Conservation (phyloP, 2,113 vertebrate genomes). For the Sebastes schlegelii region DNA sequence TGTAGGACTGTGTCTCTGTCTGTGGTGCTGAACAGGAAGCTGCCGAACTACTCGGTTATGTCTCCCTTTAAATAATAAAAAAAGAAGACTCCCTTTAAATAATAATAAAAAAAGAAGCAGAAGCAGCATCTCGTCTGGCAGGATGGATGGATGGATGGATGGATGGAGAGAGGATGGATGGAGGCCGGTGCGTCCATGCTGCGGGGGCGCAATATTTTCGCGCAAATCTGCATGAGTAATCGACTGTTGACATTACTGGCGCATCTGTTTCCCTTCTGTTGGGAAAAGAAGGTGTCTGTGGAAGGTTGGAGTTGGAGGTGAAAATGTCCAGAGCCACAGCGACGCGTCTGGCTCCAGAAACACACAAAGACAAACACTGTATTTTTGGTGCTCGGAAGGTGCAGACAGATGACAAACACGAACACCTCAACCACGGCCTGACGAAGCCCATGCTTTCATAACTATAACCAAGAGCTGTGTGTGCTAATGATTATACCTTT, state of each 20-base stretch:
- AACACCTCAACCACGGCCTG: conserved; percentile 62
- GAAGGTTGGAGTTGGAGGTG: conserved; percentile 48
- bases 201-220: conserved; percentile 62
- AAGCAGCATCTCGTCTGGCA: conserved; percentile 27
- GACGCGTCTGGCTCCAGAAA: conserved; percentile 41
- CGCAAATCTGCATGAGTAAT: conserved; percentile 74
- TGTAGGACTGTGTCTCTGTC: conserved; percentile 61
- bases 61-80: background rate
- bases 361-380: conserved; percentile 53
- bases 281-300: conserved; percentile 12
- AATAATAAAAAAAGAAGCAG: no score
- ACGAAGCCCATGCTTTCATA: conserved; percentile 62
- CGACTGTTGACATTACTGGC: conserved; percentile 73
- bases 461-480: conserved; percentile 36
- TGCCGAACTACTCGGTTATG: conserved; percentile 1
- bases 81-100: no score
- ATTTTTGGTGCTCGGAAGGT: conserved; percentile 31
- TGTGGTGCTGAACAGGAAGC: conserved; percentile 69
- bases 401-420: conserved; percentile 66
- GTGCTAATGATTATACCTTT: background rate
- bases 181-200: conserved; percentile 38
- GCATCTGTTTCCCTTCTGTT: conserved; percentile 77
- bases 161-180: no score
- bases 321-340: conserved; percentile 73
- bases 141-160: background rate